phyloP scores from a whole-genome alignment of 2,888 invertebrate genomes.

The Monopis laevigella region DNA sequence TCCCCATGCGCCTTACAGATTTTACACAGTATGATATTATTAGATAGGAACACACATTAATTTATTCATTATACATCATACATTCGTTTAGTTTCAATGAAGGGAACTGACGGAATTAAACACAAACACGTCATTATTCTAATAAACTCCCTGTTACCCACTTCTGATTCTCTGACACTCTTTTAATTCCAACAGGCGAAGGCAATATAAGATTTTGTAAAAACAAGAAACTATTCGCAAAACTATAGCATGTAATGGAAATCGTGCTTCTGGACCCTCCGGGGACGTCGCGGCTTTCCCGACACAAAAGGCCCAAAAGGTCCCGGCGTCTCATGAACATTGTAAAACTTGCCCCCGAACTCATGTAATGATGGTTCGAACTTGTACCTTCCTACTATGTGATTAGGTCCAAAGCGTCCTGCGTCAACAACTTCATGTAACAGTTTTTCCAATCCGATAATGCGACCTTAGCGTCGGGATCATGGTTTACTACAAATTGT shows the following conservation, averaged over 20 bases:
- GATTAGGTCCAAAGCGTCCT: slow-evolving; percentile 33
- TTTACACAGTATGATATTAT: too few species aligned
- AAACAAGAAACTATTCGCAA: slow-evolving; percentile 43
- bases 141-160: too few species aligned
- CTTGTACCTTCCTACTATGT: slow-evolving; percentile 29
- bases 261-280: slow-evolving; percentile 53
- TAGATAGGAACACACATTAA: too few species aligned
- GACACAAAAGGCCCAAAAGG: slow-evolving; percentile 62
- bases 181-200: too few species aligned
- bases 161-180: too few species aligned
- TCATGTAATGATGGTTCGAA: slow-evolving; percentile 36
- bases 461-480: slow-evolving; percentile 64
- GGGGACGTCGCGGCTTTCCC: slow-evolving; percentile 57
- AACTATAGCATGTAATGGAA: slow-evolving; percentile 62
- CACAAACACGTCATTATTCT: too few species aligned
- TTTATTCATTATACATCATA: too few species aligned
- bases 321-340: slow-evolving; percentile 63
- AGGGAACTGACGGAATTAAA: too few species aligned
- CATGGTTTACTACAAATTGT: slow-evolving; percentile 68
- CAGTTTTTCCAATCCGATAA: slow-evolving; percentile 66
- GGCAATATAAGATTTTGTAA: too few species aligned
- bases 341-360: slow-evolving; percentile 58
- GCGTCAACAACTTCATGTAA: slow-evolving; percentile 36
- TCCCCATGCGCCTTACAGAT: too few species aligned
- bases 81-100: too few species aligned